These are phyloP conservation scores for Trichogramma pretiosum DNA, from an alignment of 1,140 invertebrate species.

Conservation along the genomic window DNA sequence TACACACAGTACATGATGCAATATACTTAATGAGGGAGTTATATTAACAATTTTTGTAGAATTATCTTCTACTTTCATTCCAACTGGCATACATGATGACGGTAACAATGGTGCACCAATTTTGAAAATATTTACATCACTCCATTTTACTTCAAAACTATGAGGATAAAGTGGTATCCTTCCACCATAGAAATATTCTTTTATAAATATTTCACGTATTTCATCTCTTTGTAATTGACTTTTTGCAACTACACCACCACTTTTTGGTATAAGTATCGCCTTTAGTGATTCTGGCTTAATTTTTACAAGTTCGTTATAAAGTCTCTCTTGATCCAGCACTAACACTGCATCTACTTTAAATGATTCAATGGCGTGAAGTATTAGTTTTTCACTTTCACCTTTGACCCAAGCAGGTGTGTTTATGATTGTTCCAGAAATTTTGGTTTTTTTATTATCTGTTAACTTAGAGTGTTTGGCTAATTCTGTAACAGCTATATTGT, in stretches of 20 bases:
- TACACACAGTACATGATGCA: slow-evolving; percentile 82
- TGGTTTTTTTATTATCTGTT: slow-evolving; percentile 80
- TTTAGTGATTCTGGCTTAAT: slow-evolving; percentile 86
- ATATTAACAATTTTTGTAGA: slow-evolving; percentile 81
- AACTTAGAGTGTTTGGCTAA: slow-evolving; percentile 78
- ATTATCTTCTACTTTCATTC: slow-evolving; percentile 88
- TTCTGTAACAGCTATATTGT: slow-evolving; percentile 73
- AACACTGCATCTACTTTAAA: slow-evolving; percentile 94
- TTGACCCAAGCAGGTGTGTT: slow-evolving; percentile 98
- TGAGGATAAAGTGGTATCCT: slow-evolving; percentile 80
- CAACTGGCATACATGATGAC: slow-evolving; percentile 88
- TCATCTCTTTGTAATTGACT: slow-evolving; percentile 63
- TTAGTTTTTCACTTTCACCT: slow-evolving; percentile 62
- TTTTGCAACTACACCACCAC: slow-evolving; percentile 88
- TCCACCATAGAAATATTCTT: slow-evolving; percentile 91
- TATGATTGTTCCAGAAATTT: slow-evolving; percentile 87
- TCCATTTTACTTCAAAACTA: slow-evolving; percentile 80
- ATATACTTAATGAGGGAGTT: slow-evolving; percentile 59
- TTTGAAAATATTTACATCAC: slow-evolving; percentile 84
- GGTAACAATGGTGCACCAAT: slow-evolving; percentile 87
- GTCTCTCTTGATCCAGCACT: slow-evolving; percentile 89
- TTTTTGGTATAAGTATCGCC: slow-evolving; percentile 89
- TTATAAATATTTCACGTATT: slow-evolving; percentile 64
- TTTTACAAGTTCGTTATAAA: too few relatives aligned
- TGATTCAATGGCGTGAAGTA: slow-evolving; percentile 77